A percentile compares a stretch with the other conserved stretches of the same genome.
These are phyloP conservation scores for Calonectris borealis DNA, from an alignment of 2,113 vertebrate genomes.

Conservation along the genomic window DNA sequence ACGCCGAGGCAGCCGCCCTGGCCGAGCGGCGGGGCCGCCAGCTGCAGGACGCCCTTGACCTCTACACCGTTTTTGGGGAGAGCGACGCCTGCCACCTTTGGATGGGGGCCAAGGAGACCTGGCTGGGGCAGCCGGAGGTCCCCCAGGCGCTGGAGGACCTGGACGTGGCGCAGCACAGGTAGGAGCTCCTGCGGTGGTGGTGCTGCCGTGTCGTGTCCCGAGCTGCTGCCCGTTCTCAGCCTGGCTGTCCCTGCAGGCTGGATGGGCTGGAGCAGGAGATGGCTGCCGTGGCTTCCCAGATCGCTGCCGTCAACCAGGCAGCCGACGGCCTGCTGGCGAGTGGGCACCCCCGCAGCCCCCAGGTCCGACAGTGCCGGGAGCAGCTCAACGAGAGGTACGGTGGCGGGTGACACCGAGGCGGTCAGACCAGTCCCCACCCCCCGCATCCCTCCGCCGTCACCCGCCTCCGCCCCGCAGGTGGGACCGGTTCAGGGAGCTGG, in stretches of 20 bases:
- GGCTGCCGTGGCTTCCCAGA: conserved; percentile 80
- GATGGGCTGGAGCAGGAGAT: conserved; percentile 90
- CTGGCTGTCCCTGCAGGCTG: conserved; percentile 68
- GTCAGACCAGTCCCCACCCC: fast-evolving
- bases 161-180: conserved; percentile 95
- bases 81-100: conserved; percentile 93
- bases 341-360: conserved; percentile 86
- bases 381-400: conserved; percentile 86
- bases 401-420: fast-evolving
- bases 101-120: conserved; percentile 96
- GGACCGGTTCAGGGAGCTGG: conserved; percentile 86
- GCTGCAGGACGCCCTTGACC: conserved; percentile 86
- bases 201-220: fast-evolving
- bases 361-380: conserved; percentile 84
- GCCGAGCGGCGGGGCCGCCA: conserved; percentile 83
- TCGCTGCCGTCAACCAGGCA: conserved; percentile 84
- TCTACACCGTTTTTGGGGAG: conserved; percentile 94
- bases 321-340: conserved; percentile 86
- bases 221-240: not conserved
- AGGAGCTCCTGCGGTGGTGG: fast-evolving
- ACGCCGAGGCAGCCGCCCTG: conserved; percentile 82
- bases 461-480: conserved; percentile 71
- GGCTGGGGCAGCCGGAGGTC: conserved; percentile 86
- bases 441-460: not conserved
- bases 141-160: conserved; percentile 92